Evolutionary conservation across 2,888 invertebrate species (phyloP).

Genomic region (Kuschelorhynchus macadamiae): DNA sequence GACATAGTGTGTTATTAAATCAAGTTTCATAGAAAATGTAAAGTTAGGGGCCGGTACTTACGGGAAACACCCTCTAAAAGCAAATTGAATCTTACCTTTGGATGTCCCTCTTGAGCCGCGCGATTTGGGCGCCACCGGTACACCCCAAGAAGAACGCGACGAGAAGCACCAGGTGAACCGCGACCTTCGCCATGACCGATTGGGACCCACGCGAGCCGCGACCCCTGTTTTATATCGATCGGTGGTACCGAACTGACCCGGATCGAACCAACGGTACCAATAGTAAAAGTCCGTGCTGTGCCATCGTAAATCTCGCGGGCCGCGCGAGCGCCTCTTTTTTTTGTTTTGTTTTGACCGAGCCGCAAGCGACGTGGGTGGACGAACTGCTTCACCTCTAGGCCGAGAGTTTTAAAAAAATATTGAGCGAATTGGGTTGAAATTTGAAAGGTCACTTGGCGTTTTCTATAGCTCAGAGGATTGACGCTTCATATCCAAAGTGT

Average conservation of each 20-base stretch:
- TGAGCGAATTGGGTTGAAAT: too few relatives aligned
- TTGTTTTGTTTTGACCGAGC: constrained; percentile 32
- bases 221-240: constrained; percentile 38
- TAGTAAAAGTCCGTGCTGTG: constrained; percentile 35
- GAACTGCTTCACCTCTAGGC: too few relatives aligned
- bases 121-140: constrained; percentile 19
- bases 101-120: background rate
- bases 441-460: too few relatives aligned
- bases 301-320: constrained; percentile 34
- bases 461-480: too few relatives aligned
- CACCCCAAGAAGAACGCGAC: constrained; percentile 18
- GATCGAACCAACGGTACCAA: constrained; percentile 42
- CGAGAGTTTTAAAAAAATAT: too few relatives aligned
- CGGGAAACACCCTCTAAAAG: too few relatives aligned
- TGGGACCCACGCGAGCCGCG: constrained; percentile 31
- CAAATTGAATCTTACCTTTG: constrained; percentile 20
- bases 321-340: constrained; percentile 21
- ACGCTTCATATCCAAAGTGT: too few relatives aligned
- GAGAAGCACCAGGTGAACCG: constrained; percentile 22
- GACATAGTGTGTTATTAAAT: too few relatives aligned
- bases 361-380: constrained; percentile 39
- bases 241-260: constrained; percentile 34
- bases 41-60: too few relatives aligned
- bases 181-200: constrained; percentile 44
- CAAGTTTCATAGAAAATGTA: too few relatives aligned